A percentile compares a stretch with the other conserved stretches of the same genome.
These are phyloP conservation scores for Bovichtus diacanthus DNA, from an alignment of 2,797 vertebrate genomes.

Conservation along the genomic window DNA sequence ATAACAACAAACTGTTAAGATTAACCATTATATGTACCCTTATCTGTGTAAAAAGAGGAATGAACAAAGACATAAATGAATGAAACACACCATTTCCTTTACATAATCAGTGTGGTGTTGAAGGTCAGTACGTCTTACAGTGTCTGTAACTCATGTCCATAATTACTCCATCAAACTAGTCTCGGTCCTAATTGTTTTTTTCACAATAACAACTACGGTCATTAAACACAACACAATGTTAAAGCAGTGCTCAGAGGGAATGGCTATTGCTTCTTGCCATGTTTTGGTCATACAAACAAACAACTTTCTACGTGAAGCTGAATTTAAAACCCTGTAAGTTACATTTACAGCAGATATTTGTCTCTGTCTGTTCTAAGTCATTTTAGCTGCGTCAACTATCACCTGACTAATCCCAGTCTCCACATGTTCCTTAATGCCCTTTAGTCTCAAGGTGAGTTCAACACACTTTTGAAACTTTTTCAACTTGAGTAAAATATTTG, in stretches of 20 bases:
- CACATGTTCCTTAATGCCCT: not conserved
- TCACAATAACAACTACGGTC: not conserved
- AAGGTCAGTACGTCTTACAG: not conserved
- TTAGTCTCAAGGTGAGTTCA: conserved; percentile 10
- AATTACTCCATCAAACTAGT: not conserved
- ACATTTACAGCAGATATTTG: not conserved
- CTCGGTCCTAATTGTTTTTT: not conserved
- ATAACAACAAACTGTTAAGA: conserved; percentile 1
- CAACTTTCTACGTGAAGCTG: conserved; percentile 6
- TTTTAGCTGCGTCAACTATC: conserved; percentile 11
- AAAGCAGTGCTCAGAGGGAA: not conserved
- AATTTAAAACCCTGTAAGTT: not conserved
- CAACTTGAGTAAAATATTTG: not conserved
- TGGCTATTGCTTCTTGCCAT: not conserved
- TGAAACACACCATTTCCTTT: not conserved
- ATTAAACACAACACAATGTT: conserved; percentile 8
- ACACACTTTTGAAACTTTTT: conserved; percentile 2
- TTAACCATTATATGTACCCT: not conserved
- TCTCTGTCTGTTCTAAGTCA: not conserved
- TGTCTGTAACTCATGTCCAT: not conserved
- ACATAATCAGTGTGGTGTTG: not conserved
- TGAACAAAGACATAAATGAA: not conserved
- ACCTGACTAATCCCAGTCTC: conserved; percentile 10
- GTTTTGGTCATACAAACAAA: not conserved
- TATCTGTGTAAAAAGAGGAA: not conserved